Evolutionary conservation across 2,888 invertebrate genomes (phyloP), one percentile per base, ranked within the genome.

Genomic region (Darwinula stevensoni): DNA sequence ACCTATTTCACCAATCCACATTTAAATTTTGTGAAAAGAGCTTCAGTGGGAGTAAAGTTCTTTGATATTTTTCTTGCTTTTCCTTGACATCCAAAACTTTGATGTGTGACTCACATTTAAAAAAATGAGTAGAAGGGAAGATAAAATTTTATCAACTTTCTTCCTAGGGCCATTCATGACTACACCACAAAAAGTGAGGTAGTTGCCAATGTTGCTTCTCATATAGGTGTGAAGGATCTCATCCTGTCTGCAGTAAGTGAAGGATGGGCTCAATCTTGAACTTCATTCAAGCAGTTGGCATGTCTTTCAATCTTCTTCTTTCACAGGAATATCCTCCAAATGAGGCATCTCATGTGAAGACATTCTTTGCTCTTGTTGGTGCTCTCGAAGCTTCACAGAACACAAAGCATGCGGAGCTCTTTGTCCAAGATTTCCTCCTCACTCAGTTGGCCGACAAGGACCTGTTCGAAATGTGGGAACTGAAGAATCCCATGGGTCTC

Each of bases 371-470:
- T 0, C 51, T 91, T 4, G 62, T 84, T 18, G 72, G 68, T 12
- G 76, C 75, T 1, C 49, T 91, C 4, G 51, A 62, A 2, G 53
- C 58, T 34, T 70, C 71, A 16, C 61, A 67, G 16, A 65, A 67
- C 16, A 49, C 57, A 27, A 59, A 65, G 31, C 59, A 61, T 33
- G 64, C 75, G 0, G 63, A 67, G 34, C 52, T 58, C 35, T 82
- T 97, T 53, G 63, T 91, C 2, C 57, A 73, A 33, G 91, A 94
- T 47, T 62, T 91, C 33, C 62, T 94, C 34, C 39, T 63, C 6
- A 66, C 74, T 2, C 72, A 72, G 44, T 51, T 97, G 27, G 66
- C 70, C 47, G 80, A 73, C 12, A 64, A 72, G 49, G 78, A 88
- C 47, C 50, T 94, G 3, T 67, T 66, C 41, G 78, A 82, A 36